These are phyloP conservation scores for Nothobranchius kuhntae DNA, from an alignment of 2,113 vertebrate species.

Conservation along the genomic window DNA sequence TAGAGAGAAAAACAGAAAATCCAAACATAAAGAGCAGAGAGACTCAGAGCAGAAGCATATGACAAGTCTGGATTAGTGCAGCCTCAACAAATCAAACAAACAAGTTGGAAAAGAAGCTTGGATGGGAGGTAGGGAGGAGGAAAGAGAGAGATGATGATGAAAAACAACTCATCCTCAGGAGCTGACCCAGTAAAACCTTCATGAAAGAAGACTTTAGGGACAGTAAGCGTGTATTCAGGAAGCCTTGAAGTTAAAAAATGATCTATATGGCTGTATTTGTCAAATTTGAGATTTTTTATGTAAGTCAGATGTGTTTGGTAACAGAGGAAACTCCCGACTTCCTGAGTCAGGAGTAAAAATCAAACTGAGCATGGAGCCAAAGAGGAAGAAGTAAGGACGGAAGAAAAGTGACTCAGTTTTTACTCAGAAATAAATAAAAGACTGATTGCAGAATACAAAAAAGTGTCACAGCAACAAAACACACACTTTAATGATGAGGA, in stretches of 20 bases:
- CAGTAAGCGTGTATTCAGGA: constrained; percentile 11
- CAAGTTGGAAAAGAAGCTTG: constrained; percentile 38
- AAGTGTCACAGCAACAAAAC: background rate
- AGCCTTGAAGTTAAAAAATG: constrained; percentile 57
- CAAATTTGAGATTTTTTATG: constrained; percentile 44
- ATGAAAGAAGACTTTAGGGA: constrained; percentile 60
- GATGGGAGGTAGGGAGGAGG: constrained; percentile 36
- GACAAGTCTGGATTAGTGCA: constrained; percentile 57
- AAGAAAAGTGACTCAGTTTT: constrained; percentile 9
- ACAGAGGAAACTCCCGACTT: constrained; percentile 29
- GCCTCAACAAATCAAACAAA: constrained; percentile 66
- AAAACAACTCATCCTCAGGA: constrained; percentile 49
- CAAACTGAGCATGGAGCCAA: background rate
- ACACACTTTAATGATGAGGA: constrained; percentile 10
- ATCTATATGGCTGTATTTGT: constrained; percentile 31
- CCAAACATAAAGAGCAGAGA: constrained; percentile 64
- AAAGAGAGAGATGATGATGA: constrained; percentile 15
- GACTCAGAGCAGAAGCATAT: constrained; percentile 34
- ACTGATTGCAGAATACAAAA: constrained; percentile 2
- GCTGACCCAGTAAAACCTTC: constrained; percentile 66
- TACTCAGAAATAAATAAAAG: constrained; percentile 7
- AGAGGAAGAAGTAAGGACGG: background rate
- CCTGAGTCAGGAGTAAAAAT: constrained; percentile 28
- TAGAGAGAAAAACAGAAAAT: constrained; percentile 33
- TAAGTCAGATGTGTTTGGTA: constrained; percentile 14